Percentiles rank a stretch among this genome's conserved stretches.
Evolutionary conservation across 1,140 invertebrate species (phyloP).

Genomic region (Monochamus saltuarius): DNA sequence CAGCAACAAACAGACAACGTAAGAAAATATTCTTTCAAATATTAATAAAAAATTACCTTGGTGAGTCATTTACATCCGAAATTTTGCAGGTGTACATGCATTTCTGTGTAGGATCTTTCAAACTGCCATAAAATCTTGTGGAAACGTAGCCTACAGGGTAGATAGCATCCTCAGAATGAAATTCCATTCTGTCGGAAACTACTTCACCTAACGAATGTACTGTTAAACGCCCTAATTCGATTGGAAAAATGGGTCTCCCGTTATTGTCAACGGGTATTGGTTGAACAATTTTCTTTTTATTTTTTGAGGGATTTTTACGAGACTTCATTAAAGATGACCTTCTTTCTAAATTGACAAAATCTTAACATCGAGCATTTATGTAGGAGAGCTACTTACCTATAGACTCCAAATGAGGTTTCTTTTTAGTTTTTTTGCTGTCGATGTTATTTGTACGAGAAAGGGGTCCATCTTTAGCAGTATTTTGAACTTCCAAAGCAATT

Average conservation of each 20-base stretch:
- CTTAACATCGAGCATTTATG: not conserved
- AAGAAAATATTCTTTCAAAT: not conserved
- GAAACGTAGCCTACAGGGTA: slow-evolving; percentile 81
- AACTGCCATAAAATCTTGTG: slow-evolving; percentile 74
- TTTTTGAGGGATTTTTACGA: slow-evolving; percentile 38
- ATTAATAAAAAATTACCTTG: slow-evolving; percentile 58
- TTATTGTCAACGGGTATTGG: slow-evolving; percentile 66
- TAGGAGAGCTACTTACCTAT: slow-evolving; percentile 14
- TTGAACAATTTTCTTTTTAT: slow-evolving; percentile 59
- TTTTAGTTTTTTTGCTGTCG: slow-evolving; percentile 38
- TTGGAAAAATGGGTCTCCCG: slow-evolving; percentile 74
- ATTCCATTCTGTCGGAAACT: slow-evolving; percentile 65
- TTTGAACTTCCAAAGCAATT: slow-evolving; percentile 54
- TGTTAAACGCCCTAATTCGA: slow-evolving; percentile 70
- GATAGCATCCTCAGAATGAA: slow-evolving; percentile 72
- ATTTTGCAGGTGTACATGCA: slow-evolving; percentile 84
- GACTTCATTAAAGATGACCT: slow-evolving; percentile 30
- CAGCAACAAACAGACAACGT: slow-evolving; percentile 20
- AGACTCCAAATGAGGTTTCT: slow-evolving; percentile 24
- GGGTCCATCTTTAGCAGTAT: slow-evolving; percentile 34
- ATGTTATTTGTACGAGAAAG: slow-evolving; percentile 15
- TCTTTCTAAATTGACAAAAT: slow-evolving; percentile 22
- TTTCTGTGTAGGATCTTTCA: slow-evolving; percentile 67
- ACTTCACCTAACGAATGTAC: slow-evolving; percentile 80
- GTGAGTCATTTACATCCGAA: slow-evolving; percentile 67